Percentiles rank a stretch among this genome's conserved stretches.
Conservation (phyloP, 2,888 invertebrate species). For the Baccha elongata region DNA sequence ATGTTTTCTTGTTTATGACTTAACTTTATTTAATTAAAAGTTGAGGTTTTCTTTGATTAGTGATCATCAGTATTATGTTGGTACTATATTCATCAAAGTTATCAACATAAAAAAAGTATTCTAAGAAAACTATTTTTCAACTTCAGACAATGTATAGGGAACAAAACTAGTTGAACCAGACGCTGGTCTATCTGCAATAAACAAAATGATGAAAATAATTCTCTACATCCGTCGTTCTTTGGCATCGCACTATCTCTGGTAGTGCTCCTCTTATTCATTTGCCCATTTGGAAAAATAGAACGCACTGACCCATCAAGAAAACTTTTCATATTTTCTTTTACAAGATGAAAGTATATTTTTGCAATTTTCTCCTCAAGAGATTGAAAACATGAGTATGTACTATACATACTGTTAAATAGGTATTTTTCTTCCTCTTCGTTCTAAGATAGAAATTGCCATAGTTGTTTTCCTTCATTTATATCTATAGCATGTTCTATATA, state of each 20-base stretch:
- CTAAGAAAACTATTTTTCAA: conserved; percentile 59
- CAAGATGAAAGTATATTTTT: conserved; percentile 45
- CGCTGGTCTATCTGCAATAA: conserved; percentile 37
- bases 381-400: background rate
- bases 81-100: conserved; percentile 25
- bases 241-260: conserved; percentile 6
- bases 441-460: conserved; percentile 52
- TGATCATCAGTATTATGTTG: conserved; percentile 50
- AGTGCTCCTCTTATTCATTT: conserved; percentile 60
- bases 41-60: conserved; percentile 69
- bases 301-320: conserved; percentile 68
- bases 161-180: conserved; percentile 33
- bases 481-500: conserved; percentile 61
- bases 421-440: conserved; percentile 38
- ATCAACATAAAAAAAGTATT: conserved; percentile 53
- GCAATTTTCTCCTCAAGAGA: conserved; percentile 33
- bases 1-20: conserved; percentile 35
- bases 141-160: conserved; percentile 13
- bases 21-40: conserved; percentile 72
- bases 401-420: too few relatives aligned
- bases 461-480: conserved; percentile 37
- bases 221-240: conserved; percentile 47
- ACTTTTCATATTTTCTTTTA: conserved; percentile 68
- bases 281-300: conserved; percentile 65
- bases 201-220: conserved; percentile 51